Evolutionary conservation across 2,113 vertebrate genomes (phyloP), one percentile per base, ranked within the genome.

Genomic region (Sturnira hondurensis): DNA sequence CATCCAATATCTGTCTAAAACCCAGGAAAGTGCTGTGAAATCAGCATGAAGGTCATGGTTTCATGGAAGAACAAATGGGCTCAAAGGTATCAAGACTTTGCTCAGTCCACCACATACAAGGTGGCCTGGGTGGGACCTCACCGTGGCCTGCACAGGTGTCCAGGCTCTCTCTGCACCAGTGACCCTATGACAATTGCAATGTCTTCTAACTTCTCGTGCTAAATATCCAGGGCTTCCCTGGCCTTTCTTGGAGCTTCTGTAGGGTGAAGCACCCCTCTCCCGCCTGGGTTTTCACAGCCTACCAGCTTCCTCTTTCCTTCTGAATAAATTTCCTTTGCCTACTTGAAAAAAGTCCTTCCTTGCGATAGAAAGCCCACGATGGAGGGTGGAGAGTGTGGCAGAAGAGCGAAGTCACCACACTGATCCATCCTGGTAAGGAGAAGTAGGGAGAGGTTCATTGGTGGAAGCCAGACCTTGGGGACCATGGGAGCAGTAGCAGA

Each of bases 391-490:
- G 20, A 45, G 33, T 15, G 5, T 15, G 4, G 5, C 0, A 3
- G 8, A 4, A 0, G 2, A 2, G 38, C 0, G 24, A 12, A 22
- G 17, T 31, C 33, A 3, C 15, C n/a, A 0, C 4, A 33, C 54
- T 5, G 3, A 47, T 1, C 19, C 54, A 22, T 17, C 19, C 2
- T 0, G 20, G 14, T 8, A n/a, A 61, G 4, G 19, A 15, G 2
- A 14, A 17, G 2, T 1, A 43, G 71, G 31, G 9, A 1, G 26
- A 28, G 36, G 65, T 16, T 2, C 15, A 31, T 26, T 24, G 19
- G 0, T 0, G 20, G 26, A 7, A 13, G 36, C 13, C 36, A 43
- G 28, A 26, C 12, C 2, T 17, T 0, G 19, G 19, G 41, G 52
- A 50, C 22, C 43, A 20, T 13, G 3, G 20, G 68, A 31, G 17